Evolutionary conservation across 2,797 vertebrate species (phyloP), one percentile per base, ranked within the genome.

Genomic region (Oryzias sinensis): DNA sequence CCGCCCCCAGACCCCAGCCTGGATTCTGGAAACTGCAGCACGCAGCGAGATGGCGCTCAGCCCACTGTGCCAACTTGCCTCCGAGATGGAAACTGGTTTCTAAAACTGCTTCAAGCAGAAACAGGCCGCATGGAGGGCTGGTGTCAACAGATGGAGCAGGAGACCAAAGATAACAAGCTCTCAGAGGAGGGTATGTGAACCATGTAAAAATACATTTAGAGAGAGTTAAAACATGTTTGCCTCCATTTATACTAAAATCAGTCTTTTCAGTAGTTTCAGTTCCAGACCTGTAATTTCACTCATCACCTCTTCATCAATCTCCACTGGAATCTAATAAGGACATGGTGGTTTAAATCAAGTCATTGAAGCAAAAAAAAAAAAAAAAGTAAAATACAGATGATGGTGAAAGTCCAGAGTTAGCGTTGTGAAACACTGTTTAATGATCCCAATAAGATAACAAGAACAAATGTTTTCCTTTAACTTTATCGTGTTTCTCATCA

Each of bases 121-220:
- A 96, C 95, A 0, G 97, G 95, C 53, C 92, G 97, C 62, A 94
- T 99, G 85, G 96, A 99, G 87, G 97, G 97, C 77, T 99, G 97
- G 97, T 99, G 97, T 88, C 94, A 93, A 70, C 97, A 99, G 92
- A 99, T 99, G 96, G 95, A 99, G 76, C 93, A 94, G 90, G 97
- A 99, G 92, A 97, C 96, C 90, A 97, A 95, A 92, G 96, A 98
- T 90, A 95, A 97, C 87, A 94, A 91, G 87, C 91, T 98, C 71
- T 97, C 96, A 74, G 97, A 99, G 89, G 97, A 99, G 91, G 97
- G 97, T 97, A 70, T 80, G 94, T 90, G 58, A 70, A 18, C 15
- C 1, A 11, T 4, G 3, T 11, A 11, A 37, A 2, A 3, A 9
- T 11, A 60, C n/a, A 15, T 13, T 33, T 53, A 33, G 27, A 37